Base-by-base conservation (phyloP, 2,113 vertebrate genomes). In the Carassius gibelio region DNA sequence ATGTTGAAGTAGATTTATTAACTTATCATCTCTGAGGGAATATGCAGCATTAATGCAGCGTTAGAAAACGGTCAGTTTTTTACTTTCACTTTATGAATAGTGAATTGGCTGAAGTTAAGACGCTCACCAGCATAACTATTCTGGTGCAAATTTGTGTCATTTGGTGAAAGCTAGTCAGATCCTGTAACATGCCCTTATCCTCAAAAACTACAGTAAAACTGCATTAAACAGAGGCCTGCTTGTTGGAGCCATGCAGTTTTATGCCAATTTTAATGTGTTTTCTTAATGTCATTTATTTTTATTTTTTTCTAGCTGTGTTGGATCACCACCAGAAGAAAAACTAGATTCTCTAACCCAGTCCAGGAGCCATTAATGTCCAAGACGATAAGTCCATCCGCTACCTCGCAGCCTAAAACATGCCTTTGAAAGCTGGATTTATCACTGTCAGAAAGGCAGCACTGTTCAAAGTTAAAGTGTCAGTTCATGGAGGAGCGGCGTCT, bases 381-480 rank as follows among this genome's bases (percentile, higher is more conserved):
- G 15, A 34, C 17, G 14, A 64, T 62, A 66, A 81, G 17, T 15
- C 74, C 1, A 30, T 69, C 26, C 66, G 38, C 42, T 55, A n/a
- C 66, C 59, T 66, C 34, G 8, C 75, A 83, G 23, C 4, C 19
- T 11, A 61, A 55, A 21, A 61, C 64, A 38, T 64, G 45, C 45
- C 75, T 82, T 77, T 72, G 85, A 82, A 72, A 74, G 9, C 38
- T 59, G 57, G 45, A 71, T 71, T 72, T 71, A 75, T 78, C 45
- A 75, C 50, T 85, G 64, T 45, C 26, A 26, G 34, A 82, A 81
- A 86, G 61, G 48, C 48, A 81, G 42, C 21, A 14, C 50, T 50
- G 75, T 59, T 77, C 69, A 19, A 52, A 42, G 81, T 69, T 72
- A 15, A 21, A 77, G 23, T 11, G 36, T 83, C 82, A 59, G 50